Conservation (phyloP, 1,140 invertebrate species). For the Tachypleus tridentatus region DNA sequence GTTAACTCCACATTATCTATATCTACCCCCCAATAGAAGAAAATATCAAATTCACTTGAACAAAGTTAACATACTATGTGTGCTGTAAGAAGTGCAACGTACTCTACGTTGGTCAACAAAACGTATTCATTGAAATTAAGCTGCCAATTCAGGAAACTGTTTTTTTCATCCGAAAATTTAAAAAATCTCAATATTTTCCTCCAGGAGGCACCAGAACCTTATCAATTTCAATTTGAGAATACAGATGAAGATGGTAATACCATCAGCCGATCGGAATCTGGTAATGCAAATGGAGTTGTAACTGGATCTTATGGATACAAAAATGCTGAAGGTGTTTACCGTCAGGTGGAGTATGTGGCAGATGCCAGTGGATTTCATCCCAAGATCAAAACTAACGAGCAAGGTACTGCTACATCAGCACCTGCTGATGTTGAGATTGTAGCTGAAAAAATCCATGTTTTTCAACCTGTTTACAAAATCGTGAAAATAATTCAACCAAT, state of each 20-base stretch:
- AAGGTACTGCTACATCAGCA: slow-evolving; percentile 5
- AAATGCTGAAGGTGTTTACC: slow-evolving; percentile 12
- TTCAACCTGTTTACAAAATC: no score
- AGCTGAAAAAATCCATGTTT: background rate
- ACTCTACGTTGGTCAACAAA: no score
- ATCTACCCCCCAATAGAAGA: no score
- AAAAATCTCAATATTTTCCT: no score
- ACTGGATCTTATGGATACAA: slow-evolving; percentile 20
- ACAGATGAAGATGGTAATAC: slow-evolving; percentile 20
- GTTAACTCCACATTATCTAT: no score
- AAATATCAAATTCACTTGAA: no score
- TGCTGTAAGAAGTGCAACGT: no score
- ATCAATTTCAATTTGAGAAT: slow-evolving; percentile 18
- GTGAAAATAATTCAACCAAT: no score
- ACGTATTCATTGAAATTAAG: no score
- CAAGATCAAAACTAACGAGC: slow-evolving; percentile 16
- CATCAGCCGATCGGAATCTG: slow-evolving; percentile 18
- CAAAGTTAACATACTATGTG: no score
- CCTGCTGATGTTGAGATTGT: slow-evolving; percentile 8
- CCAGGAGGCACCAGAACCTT: slow-evolving; percentile 12
- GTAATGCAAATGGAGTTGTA: slow-evolving; percentile 10
- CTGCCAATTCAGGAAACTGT: no score
- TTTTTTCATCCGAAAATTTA: no score
- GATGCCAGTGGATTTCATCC: slow-evolving; percentile 15
- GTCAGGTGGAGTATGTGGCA: slow-evolving; percentile 13